Conservation (phyloP, 2,888 invertebrate genomes). For the Leptopilina syphax region DNA sequence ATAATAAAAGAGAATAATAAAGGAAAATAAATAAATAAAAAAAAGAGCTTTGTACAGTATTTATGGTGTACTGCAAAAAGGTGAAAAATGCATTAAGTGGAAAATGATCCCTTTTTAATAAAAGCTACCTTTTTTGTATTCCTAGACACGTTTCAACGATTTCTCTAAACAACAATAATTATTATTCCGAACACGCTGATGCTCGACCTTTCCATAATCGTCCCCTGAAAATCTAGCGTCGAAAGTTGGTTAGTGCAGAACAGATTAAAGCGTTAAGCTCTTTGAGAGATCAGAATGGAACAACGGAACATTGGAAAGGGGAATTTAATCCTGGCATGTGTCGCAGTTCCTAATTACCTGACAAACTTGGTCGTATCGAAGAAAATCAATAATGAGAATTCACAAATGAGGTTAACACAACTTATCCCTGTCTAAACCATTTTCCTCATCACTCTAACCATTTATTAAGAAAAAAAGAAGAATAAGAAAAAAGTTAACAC, state of each 20-base stretch:
- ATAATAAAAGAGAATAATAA: background rate
- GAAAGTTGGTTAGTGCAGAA: slow-evolving; percentile 58
- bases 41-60: background rate
- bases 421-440: slow-evolving; percentile 15
- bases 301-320: slow-evolving; percentile 54
- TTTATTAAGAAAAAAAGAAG: too few relatives aligned
- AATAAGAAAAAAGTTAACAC: too few relatives aligned
- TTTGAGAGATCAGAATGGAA: slow-evolving; percentile 51
- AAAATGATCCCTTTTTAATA: background rate
- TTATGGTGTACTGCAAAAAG: background rate
- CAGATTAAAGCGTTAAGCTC: slow-evolving; percentile 67
- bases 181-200: slow-evolving; percentile 67
- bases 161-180: slow-evolving; percentile 65
- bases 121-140: slow-evolving; percentile 41
- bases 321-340: slow-evolving; percentile 61
- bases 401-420: slow-evolving; percentile 37
- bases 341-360: slow-evolving; percentile 62
- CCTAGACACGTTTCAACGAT: slow-evolving; percentile 58
- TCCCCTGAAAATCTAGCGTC: slow-evolving; percentile 60
- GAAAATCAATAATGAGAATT: slow-evolving; percentile 56
- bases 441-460: too few relatives aligned
- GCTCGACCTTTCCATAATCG: slow-evolving; percentile 56
- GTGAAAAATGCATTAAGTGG: background rate
- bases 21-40: background rate
- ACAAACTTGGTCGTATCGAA: slow-evolving; percentile 59